Evolutionary conservation across 2,888 invertebrate genomes (phyloP).

Genomic region (Agrenia bidenticulata): DNA sequence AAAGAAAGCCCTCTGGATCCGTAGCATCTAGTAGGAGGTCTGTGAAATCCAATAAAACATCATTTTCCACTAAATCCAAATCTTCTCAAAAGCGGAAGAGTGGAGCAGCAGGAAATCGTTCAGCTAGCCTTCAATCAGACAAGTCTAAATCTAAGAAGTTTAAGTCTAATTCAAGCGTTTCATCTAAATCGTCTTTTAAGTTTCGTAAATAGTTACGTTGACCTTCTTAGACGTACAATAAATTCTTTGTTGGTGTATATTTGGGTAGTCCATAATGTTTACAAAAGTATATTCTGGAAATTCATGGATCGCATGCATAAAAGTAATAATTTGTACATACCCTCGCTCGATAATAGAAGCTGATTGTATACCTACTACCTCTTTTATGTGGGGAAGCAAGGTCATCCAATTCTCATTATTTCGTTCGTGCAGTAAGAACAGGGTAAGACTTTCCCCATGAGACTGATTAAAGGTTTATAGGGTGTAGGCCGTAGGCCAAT

Average conservation of each 20-base stretch:
- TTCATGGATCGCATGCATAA: too few species aligned
- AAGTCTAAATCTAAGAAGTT: constrained; percentile 26
- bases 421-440: too few species aligned
- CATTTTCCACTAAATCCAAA: constrained; percentile 17
- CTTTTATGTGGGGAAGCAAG: too few species aligned
- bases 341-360: too few species aligned
- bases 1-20: constrained; percentile 17
- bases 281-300: too few species aligned
- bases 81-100: constrained; percentile 13
- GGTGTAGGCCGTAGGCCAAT: not conserved
- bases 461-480: not conserved
- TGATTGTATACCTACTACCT: too few species aligned
- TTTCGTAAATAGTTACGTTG: not conserved
- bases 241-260: too few species aligned
- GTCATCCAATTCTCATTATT: too few species aligned
- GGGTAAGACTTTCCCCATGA: not conserved
- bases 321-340: too few species aligned
- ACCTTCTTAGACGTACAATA: too few species aligned
- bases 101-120: constrained; percentile 4
- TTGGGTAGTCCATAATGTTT: too few species aligned
- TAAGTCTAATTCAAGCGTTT: constrained; percentile 23
- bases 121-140: constrained; percentile 1
- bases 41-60: constrained; percentile 13
- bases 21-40: constrained; percentile 29
- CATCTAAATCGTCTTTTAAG: not conserved